Evolutionary conservation across 2,113 vertebrate species (phyloP).

Genomic region (Otus sunia): DNA sequence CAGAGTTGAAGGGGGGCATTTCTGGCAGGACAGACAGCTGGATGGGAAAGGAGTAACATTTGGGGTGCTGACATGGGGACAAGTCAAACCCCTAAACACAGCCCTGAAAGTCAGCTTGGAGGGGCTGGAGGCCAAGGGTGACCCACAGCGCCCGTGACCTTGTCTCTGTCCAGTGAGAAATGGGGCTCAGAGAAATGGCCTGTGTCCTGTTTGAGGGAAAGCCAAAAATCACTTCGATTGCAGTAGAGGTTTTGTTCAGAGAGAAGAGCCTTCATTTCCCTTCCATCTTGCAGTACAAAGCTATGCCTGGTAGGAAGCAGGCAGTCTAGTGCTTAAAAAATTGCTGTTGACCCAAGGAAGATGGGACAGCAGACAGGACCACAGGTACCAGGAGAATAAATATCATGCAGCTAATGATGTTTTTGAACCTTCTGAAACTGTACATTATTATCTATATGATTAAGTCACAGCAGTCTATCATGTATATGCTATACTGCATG

Average conservation of each 20-base stretch:
- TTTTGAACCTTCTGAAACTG: not conserved
- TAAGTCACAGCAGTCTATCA: not conserved
- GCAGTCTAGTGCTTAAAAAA: not conserved
- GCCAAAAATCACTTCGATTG: not conserved
- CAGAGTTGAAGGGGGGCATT: not conserved
- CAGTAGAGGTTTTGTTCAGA: not conserved
- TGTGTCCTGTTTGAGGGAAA: rapidly evolving
- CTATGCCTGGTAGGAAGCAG: not conserved
- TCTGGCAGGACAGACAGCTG: not conserved
- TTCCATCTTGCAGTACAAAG: not conserved
- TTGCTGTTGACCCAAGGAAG: not conserved
- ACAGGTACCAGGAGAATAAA: not conserved
- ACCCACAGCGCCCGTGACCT: not conserved
- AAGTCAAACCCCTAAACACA: not conserved
- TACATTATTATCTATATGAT: not conserved
- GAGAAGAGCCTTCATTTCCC: not conserved
- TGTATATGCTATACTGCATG: not conserved
- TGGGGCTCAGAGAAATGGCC: not conserved
- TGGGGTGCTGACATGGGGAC: not conserved
- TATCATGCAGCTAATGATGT: not conserved
- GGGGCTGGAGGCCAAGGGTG: not conserved
- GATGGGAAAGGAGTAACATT: not conserved
- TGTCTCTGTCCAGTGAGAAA: not conserved
- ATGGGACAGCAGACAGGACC: not conserved
- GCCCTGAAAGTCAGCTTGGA: not conserved